Conservation (phyloP, 2,113 vertebrate species). For the Psophia crepitans region DNA sequence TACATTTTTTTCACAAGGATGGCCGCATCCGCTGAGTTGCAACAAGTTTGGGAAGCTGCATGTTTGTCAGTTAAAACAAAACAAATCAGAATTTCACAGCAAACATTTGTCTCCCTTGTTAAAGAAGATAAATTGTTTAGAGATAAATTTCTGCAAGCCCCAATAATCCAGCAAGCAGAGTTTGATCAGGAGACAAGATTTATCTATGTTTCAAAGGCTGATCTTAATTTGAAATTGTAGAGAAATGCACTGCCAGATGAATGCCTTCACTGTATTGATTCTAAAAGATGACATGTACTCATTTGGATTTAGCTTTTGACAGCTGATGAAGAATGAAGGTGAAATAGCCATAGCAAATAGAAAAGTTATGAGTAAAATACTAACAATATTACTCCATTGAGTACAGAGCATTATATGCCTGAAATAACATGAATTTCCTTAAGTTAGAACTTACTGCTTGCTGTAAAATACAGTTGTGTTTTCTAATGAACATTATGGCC, state of each 20-base stretch:
- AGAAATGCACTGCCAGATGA: constrained; percentile 22
- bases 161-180: neutral
- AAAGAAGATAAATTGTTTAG: neutral
- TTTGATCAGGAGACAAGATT: neutral
- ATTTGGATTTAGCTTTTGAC: constrained; percentile 10
- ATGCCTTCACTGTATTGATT: neutral
- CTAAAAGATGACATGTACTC: neutral
- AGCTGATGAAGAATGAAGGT: neutral
- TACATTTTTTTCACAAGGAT: neutral
- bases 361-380: neutral
- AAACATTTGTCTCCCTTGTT: neutral
- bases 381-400: neutral
- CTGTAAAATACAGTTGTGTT: neutral
- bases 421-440: neutral
- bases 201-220: neutral
- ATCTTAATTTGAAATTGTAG: neutral
- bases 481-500: neutral
- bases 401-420: neutral
- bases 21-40: neutral
- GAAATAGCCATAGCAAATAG: neutral
- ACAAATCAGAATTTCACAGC: neutral
- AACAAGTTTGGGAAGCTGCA: neutral
- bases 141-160: neutral
- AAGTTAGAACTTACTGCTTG: neutral
- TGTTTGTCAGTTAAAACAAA: neutral